Evolutionary conservation across 2,113 vertebrate species (phyloP).

Genomic region (Microtus ochrogaster): DNA sequence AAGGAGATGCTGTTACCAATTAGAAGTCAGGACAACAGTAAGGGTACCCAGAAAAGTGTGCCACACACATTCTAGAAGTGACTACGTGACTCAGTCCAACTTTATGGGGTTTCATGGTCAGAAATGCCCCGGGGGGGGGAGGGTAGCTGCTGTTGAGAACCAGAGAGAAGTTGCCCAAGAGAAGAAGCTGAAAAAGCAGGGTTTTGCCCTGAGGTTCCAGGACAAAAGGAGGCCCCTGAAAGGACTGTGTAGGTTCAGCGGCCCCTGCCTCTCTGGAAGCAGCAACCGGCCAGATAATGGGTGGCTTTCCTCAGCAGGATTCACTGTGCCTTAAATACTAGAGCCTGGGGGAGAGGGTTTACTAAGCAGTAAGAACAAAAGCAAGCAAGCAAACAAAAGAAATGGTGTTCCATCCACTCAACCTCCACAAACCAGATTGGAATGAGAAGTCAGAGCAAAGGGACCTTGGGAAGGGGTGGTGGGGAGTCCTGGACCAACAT

Average conservation of each 20-base stretch:
- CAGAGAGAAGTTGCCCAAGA: background rate
- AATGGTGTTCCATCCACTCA: background rate
- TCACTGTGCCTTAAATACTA: background rate
- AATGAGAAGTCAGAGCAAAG: background rate
- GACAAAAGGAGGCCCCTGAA: background rate
- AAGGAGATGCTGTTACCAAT: background rate
- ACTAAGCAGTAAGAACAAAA: background rate
- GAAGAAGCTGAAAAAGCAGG: background rate
- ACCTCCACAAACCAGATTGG: background rate
- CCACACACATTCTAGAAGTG: background rate
- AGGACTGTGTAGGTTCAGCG: background rate
- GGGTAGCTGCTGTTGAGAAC: background rate
- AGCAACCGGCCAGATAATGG: background rate
- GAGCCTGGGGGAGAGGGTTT: no score
- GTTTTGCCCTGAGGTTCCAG: background rate
- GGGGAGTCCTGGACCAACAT: no score
- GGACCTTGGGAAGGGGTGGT: no score
- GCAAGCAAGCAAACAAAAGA: background rate
- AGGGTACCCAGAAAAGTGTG: background rate
- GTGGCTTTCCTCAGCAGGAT: background rate
- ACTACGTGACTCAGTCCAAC: background rate
- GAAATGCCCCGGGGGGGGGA: accelerated
- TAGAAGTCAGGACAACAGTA: background rate
- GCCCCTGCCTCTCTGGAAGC: background rate
- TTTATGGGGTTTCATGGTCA: background rate